Conservation (phyloP, 2,888 invertebrate genomes). For the Abrostola triplasia region DNA sequence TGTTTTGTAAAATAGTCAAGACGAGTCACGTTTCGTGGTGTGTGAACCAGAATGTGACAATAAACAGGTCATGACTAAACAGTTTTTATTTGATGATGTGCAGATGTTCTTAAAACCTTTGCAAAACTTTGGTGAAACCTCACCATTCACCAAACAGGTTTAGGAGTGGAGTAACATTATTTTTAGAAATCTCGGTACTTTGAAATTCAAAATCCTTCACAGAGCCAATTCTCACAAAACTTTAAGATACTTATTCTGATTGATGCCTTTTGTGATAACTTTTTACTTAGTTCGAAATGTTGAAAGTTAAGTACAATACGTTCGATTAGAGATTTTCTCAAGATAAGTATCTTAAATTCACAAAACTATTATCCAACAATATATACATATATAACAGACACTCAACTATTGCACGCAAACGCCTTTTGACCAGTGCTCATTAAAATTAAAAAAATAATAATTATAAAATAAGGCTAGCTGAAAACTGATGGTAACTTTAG, state of each 20-base stretch:
- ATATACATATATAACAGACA: constrained; percentile 65
- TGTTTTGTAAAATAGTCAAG: constrained; percentile 4
- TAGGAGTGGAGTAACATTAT: constrained; percentile 10
- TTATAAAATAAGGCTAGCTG: constrained; percentile 83
- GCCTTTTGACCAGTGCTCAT: constrained; percentile 74
- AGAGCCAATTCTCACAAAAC: constrained; percentile 19
- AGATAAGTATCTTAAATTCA: constrained; percentile 33
- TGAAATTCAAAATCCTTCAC: constrained; percentile 22
- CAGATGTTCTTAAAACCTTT: constrained; percentile 12
- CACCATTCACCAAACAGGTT: constrained; percentile 12
- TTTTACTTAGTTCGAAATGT: constrained; percentile 19
- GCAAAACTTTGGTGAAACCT: constrained; percentile 11
- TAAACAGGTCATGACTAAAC: constrained; percentile 13
- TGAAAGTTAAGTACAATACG: constrained; percentile 43
- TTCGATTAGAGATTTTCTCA: constrained; percentile 16
- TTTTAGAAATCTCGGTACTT: constrained; percentile 32
- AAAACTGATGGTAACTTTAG: constrained; percentile 88
- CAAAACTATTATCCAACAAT: constrained; percentile 48
- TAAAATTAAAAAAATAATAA: constrained; percentile 76
- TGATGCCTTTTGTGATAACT: constrained; percentile 21
- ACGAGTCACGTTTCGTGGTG: constrained; percentile 26
- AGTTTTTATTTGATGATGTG: constrained; percentile 1
- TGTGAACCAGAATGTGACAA: constrained; percentile 19
- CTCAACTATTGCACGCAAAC: constrained; percentile 73
- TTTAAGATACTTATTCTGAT: constrained; percentile 25